A percentile compares a stretch with the other conserved stretches of the same genome.
Conservation (phyloP, 2,888 invertebrate species). For the Mythimna impura region DNA sequence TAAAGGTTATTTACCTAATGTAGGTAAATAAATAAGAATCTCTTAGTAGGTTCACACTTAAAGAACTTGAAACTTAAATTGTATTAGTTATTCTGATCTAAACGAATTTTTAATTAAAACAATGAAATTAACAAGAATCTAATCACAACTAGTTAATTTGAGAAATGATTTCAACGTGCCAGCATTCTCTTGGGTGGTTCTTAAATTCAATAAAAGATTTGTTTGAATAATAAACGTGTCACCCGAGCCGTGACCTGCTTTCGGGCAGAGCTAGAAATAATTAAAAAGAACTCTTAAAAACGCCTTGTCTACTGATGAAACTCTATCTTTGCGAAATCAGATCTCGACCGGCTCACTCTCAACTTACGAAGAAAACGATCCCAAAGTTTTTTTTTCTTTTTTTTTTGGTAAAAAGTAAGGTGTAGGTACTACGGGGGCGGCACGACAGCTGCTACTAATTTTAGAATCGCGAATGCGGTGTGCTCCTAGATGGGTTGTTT, state of each 20-base stretch:
- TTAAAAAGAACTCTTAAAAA: constrained; percentile 88
- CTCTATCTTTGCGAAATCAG: constrained; percentile 88
- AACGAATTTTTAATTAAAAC: constrained; percentile 7
- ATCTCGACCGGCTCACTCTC: constrained; percentile 77
- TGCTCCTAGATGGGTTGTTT: constrained; percentile 63
- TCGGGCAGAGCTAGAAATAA: constrained; percentile 77
- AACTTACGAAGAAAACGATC: constrained; percentile 75
- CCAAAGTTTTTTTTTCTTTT: constrained; percentile 72
- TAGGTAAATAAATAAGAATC: not conserved
- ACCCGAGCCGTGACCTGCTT: constrained; percentile 78
- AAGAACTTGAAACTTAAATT: constrained; percentile 4
- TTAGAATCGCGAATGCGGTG: constrained; percentile 77
- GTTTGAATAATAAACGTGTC: constrained; percentile 69
- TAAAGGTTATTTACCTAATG: too few species aligned
- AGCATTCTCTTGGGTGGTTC: constrained; percentile 54
- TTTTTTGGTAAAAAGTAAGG: constrained; percentile 79
- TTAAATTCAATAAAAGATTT: constrained; percentile 65
- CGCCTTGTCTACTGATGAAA: constrained; percentile 82
- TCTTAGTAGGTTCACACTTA: not conserved
- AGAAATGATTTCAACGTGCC: constrained; percentile 33
- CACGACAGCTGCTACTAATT: constrained; percentile 82
- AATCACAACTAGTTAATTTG: constrained; percentile 58
- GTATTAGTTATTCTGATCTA: not conserved
- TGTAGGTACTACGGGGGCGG: constrained; percentile 78
- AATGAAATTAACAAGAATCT: constrained; percentile 41